phyloP scores from a whole-genome alignment of 2,113 vertebrate genomes.

The Hiodon alosoides region DNA sequence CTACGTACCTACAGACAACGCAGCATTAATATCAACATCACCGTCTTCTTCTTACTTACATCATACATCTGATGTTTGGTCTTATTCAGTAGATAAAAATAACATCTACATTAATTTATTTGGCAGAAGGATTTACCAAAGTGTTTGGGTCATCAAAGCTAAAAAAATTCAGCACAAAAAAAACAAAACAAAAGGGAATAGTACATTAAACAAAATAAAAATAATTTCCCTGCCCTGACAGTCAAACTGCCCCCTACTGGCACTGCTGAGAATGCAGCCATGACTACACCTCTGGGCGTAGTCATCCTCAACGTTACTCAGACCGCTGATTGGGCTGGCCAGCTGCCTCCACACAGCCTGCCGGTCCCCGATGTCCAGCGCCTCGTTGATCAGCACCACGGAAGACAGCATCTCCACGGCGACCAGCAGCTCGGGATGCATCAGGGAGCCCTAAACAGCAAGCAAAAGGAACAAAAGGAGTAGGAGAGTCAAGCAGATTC shows the following conservation, averaged over 20 bases:
- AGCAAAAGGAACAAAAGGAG: neutral
- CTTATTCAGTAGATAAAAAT: neutral
- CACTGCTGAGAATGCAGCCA: neutral
- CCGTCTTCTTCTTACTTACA: neutral
- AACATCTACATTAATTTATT: conserved; percentile 6
- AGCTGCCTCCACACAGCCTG: conserved; percentile 82
- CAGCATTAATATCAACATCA: neutral
- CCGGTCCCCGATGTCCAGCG: conserved; percentile 78
- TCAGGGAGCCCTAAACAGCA: conserved; percentile 72
- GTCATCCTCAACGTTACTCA: conserved; percentile 89
- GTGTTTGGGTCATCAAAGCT: too few species aligned
- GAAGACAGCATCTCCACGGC: conserved; percentile 97
- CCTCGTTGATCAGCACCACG: conserved; percentile 89
- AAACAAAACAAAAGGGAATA: too few species aligned
- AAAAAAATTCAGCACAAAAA: too few species aligned
- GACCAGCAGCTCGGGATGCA: conserved; percentile 83
- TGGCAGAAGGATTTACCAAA: too few species aligned
- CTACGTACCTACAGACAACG: conserved; percentile 73
- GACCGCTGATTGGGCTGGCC: conserved; percentile 80
- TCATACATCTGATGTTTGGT: neutral
- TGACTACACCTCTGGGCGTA: conserved; percentile 79
- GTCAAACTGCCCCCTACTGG: too few species aligned
- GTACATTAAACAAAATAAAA: too few species aligned
- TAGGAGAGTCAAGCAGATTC: too few species aligned
- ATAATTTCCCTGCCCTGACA: too few species aligned